These are phyloP conservation scores for Pyrgus malvae DNA, from an alignment of 2,888 invertebrate genomes.

Conservation along the genomic window DNA sequence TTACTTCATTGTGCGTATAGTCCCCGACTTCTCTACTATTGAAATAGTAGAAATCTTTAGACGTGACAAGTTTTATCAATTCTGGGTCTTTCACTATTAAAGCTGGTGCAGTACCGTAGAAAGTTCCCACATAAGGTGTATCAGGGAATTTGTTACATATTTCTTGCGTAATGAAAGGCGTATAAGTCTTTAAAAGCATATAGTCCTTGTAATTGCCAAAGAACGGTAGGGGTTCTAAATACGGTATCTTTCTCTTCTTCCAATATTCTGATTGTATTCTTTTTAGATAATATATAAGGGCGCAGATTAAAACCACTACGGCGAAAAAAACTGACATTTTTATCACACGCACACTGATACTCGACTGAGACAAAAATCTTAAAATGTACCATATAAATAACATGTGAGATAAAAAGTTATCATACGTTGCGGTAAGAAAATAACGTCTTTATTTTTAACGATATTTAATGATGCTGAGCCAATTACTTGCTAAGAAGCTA, in stretches of 20 bases:
- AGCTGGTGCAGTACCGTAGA: conserved; percentile 57
- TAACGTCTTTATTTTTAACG: too few relatives aligned
- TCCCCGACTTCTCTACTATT: conserved; percentile 52
- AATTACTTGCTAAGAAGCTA: too few relatives aligned
- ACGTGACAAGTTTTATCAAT: conserved; percentile 51
- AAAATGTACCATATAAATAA: too few relatives aligned
- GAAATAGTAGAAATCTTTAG: conserved; percentile 62
- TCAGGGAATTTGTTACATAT: conserved; percentile 51
- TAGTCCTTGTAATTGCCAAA: conserved; percentile 55
- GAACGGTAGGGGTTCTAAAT: conserved; percentile 44
- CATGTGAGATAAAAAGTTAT: too few relatives aligned
- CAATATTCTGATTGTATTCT: conserved; percentile 40
- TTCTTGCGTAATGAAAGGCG: conserved; percentile 39
- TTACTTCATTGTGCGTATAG: conserved; percentile 46
- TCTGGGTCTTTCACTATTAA: conserved; percentile 58
- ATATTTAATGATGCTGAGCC: too few relatives aligned
- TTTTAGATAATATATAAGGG: not conserved
- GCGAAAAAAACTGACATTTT: not conserved
- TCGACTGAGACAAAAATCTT: too few relatives aligned
- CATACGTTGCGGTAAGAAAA: too few relatives aligned
- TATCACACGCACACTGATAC: too few relatives aligned
- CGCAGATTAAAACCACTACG: not conserved
- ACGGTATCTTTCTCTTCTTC: conserved; percentile 47
- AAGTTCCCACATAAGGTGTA: conserved; percentile 55
- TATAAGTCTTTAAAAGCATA: conserved; percentile 45